A percentile compares a stretch with the other conserved stretches of the same genome.
phyloP scores from a whole-genome alignment of 2,113 vertebrate species.

The Glareola pratincola region DNA sequence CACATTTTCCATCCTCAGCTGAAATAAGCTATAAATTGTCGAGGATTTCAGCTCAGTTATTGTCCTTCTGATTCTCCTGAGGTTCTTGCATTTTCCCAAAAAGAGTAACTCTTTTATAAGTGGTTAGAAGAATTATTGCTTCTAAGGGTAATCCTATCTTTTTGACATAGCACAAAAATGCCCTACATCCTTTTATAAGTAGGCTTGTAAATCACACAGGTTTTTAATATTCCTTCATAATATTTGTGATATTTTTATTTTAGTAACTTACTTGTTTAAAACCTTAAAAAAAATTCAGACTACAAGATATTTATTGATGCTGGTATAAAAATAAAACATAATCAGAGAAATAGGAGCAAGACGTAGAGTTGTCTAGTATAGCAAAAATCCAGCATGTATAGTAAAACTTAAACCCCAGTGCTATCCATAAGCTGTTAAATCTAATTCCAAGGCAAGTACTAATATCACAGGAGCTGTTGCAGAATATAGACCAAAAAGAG shows the following conservation, averaged over 20 bases:
- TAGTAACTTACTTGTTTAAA: neutral
- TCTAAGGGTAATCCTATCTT: neutral
- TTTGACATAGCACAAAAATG: neutral
- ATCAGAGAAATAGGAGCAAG: neutral
- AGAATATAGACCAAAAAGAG: neutral
- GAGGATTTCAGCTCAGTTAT: neutral
- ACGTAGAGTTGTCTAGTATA: neutral
- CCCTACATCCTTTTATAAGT: neutral
- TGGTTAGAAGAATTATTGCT: neutral
- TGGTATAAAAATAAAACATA: neutral
- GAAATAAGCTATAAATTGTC: neutral
- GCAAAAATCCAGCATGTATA: neutral
- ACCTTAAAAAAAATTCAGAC: neutral
- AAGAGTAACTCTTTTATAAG: neutral
- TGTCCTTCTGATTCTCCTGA: neutral
- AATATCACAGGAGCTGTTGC: neutral
- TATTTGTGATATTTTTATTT: neutral
- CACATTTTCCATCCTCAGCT: neutral
- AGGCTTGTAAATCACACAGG: neutral
- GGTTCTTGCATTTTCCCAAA: neutral
- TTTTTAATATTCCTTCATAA: neutral
- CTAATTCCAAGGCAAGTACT: neutral
- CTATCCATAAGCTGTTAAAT: neutral
- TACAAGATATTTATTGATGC: neutral
- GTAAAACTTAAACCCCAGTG: neutral